phyloP scores from a whole-genome alignment of 2,888 invertebrate genomes.

The Nomada flava region DNA sequence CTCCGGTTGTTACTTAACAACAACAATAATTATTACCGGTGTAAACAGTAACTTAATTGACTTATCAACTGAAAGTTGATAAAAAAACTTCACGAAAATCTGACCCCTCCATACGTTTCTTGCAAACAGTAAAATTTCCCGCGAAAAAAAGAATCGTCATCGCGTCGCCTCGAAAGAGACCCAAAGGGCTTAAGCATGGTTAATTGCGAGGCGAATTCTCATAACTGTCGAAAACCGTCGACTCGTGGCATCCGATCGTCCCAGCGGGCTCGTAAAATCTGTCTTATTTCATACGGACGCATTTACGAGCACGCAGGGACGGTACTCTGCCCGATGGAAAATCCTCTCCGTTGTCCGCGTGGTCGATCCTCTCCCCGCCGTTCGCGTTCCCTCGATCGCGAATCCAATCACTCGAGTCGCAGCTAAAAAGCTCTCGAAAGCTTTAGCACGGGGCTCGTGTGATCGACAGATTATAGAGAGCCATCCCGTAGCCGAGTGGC shows the following conservation, averaged over 20 bases:
- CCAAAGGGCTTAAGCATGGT: background rate
- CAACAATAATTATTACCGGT: too few relatives aligned
- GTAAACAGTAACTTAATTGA: too few relatives aligned
- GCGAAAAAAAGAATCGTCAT: background rate
- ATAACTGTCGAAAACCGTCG: background rate
- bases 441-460: conserved; percentile 47
- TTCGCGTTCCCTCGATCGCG: conserved; percentile 40
- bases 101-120: too few relatives aligned
- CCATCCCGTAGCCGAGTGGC: conserved; percentile 60
- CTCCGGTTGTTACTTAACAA: too few relatives aligned
- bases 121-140: too few relatives aligned
- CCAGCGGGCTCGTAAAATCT: background rate
- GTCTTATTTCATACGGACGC: conserved; percentile 26
- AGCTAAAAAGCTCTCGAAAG: conserved; percentile 56
- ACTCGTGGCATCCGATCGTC: conserved; percentile 1
- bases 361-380: background rate
- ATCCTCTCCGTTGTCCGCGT: background rate
- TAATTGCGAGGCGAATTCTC: background rate
- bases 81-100: too few relatives aligned
- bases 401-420: conserved; percentile 44
- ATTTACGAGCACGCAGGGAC: conserved; percentile 8
- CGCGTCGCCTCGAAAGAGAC: background rate
- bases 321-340: conserved; percentile 26
- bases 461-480: conserved; percentile 68
- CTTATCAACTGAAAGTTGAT: too few relatives aligned